These are phyloP conservation scores for Abrostola tripartita DNA, from an alignment of 2,888 invertebrate species.

Conservation along the genomic window DNA sequence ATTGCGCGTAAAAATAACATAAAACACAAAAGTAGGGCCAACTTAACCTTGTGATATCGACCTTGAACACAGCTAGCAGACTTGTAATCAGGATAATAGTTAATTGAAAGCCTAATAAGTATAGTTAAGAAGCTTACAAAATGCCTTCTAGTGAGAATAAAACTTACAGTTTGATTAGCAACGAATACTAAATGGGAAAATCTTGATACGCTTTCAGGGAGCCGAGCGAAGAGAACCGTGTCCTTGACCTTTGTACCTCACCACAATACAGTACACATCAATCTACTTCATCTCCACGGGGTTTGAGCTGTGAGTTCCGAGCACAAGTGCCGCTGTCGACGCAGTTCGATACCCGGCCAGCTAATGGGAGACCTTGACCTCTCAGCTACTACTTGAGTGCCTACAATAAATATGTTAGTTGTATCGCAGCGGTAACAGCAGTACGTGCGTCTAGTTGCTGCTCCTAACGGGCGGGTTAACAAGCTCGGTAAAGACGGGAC, in stretches of 20 bases:
- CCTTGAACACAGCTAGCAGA: too few species aligned
- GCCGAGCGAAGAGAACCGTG: constrained; percentile 16
- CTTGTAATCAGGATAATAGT: too few species aligned
- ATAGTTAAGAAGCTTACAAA: too few species aligned
- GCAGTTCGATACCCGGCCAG: not conserved
- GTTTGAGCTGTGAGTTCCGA: not conserved
- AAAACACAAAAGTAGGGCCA: too few species aligned
- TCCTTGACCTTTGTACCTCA: constrained; percentile 37
- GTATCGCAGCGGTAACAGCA: not conserved
- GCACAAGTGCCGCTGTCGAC: not conserved
- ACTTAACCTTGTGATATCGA: too few species aligned
- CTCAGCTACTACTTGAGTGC: constrained; percentile 6
- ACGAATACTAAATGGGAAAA: constrained; percentile 3
- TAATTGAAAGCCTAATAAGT: too few species aligned
- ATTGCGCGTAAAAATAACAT: too few species aligned
- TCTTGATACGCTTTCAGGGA: constrained; percentile 17
- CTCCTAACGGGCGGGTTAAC: constrained; percentile 11
- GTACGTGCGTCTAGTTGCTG: constrained; percentile 18
- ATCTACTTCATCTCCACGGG: not conserved
- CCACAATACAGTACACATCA: constrained; percentile 4
- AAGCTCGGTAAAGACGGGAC: constrained; percentile 15
- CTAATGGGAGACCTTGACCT: not conserved
- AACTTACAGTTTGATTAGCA: constrained; percentile 2
- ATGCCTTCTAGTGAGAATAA: not conserved
- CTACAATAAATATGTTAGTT: constrained; percentile 10